These are phyloP conservation scores for Chauna torquata DNA, from an alignment of 2,113 vertebrate genomes.

Conservation along the genomic window DNA sequence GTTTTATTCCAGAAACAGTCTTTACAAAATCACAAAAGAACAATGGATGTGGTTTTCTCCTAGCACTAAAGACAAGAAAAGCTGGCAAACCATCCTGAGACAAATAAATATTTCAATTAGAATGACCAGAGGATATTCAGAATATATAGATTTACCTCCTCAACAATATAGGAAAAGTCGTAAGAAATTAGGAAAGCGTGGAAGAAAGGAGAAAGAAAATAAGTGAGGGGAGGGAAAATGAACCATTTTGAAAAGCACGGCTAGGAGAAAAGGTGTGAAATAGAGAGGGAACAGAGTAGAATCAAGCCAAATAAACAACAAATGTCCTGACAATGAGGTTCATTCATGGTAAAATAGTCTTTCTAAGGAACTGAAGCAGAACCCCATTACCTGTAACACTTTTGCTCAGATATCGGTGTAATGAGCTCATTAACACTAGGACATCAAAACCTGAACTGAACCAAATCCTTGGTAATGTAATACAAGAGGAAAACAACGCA, in stretches of 20 bases:
- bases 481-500: not conserved
- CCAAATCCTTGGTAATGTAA: not conserved
- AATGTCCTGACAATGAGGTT: not conserved
- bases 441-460: not conserved
- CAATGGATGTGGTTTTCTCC: not conserved
- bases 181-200: not conserved
- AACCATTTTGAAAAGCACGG: not conserved
- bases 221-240: not conserved
- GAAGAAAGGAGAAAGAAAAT: not conserved
- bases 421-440: not conserved
- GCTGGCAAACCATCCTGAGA: not conserved
- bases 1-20: not conserved
- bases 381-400: constrained; percentile 7
- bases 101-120: not conserved
- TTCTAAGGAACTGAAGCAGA: not conserved
- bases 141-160: not conserved
- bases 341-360: not conserved
- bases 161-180: not conserved
- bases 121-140: not conserved
- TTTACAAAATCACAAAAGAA: not conserved
- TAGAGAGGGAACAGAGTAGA: not conserved
- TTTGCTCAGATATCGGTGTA: not conserved
- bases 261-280: not conserved
- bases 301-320: not conserved
- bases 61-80: not conserved